Evolutionary conservation across 2,888 invertebrate species (phyloP).

Genomic region (Andrena trimmerana): DNA sequence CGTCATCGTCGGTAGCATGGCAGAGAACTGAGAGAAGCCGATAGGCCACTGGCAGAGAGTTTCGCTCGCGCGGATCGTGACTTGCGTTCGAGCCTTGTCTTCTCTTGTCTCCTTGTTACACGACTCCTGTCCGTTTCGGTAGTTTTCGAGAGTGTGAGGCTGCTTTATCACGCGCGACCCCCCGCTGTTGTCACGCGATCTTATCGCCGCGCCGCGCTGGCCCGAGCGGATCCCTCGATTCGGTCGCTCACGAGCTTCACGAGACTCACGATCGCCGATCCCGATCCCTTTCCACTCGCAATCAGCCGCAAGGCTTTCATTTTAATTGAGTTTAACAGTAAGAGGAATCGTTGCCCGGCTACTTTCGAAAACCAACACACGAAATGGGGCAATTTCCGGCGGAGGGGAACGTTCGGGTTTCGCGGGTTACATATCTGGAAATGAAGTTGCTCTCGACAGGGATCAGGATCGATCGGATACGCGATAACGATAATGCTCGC

Average conservation of each 20-base stretch:
- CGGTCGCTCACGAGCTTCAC: conserved; percentile 26
- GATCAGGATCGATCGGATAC: conserved; percentile 18
- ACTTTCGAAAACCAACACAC: neutral
- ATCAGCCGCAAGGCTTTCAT: neutral
- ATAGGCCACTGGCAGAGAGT: neutral
- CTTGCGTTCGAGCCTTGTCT: conserved; percentile 66
- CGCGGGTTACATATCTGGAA: neutral
- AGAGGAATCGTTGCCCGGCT: neutral
- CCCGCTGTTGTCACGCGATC: conserved; percentile 83
- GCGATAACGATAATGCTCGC: conserved; percentile 28
- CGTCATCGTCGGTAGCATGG: conserved; percentile 80
- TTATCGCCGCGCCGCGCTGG: conserved; percentile 67
- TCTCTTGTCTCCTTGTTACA: conserved; percentile 68
- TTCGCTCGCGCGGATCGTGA: conserved; percentile 59
- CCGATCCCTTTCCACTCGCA: neutral
- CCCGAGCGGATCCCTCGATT: conserved; percentile 28
- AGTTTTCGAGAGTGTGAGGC: conserved; percentile 69
- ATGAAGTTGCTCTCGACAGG: conserved; percentile 16
- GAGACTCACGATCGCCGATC: conserved; percentile 22
- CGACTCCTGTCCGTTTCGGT: conserved; percentile 73
- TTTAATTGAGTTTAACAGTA: conserved; percentile 5
- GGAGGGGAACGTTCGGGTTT: neutral
- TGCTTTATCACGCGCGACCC: conserved; percentile 77
- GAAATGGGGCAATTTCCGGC: neutral
- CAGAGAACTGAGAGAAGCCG: conserved; percentile 28